Evolutionary conservation across 2,797 vertebrate genomes (phyloP), one percentile per base, ranked within the genome.

Genomic region (Pantherophis alleghaniensis): DNA sequence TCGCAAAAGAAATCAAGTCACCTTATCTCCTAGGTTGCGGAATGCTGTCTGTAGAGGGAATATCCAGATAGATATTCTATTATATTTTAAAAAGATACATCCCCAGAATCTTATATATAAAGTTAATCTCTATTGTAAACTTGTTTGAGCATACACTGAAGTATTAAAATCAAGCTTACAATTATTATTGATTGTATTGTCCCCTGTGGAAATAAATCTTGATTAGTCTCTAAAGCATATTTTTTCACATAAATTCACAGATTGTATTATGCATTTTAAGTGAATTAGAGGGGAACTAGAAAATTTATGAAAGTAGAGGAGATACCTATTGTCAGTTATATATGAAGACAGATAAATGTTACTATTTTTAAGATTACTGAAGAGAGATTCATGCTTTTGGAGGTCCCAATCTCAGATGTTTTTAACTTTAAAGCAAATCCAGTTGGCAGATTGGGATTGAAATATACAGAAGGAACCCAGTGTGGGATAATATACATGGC

Each of bases 1-100:
- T 53, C 37, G 74, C 91, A 61, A 90, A 90, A 92, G 88, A 28
- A 91, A 93, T 37, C 93, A 74, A 87, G 32, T 86, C 9, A 95
- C 86, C 12, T 60, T n/a, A 14, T 93, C 53, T n/a, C 42, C 26
- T 32, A 61, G 24, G 0, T 59, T 83, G 26, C 42, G 12, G n/a
- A 57, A 59, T 28, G 5, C 9, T 83, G 1, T 91, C 7, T 83
- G 4, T 57, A 83, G 24, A 56, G 63, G n/a, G 47, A 32, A 66
- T 37, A n/a, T 42, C 26, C 11, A 22, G 47, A n/a, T 26, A 61
- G 0, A 20, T 89, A 63, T 60, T 42, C 5, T 22, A 22, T 47
- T 51, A 13, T 7, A 13, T 63, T 51, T 22, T 55, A 0, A 63
- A 55, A 83, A 83, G 18, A 83, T 11, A 83, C 9, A 83, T 47